Evolutionary conservation across 1,140 invertebrate genomes (phyloP).

Genomic region (Campodea augens): DNA sequence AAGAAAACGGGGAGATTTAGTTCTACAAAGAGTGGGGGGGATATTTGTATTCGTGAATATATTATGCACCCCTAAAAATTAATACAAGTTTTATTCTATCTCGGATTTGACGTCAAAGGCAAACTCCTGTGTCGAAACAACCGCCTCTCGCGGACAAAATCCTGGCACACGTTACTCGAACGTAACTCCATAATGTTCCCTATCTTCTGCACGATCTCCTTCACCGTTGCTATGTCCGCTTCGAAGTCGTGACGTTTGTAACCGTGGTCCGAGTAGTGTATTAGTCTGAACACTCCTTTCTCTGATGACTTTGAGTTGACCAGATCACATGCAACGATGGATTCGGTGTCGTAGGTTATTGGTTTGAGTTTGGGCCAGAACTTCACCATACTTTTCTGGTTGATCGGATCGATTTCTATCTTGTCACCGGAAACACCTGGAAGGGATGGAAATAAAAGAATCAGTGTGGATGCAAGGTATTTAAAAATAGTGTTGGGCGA

Average conservation of each 20-base stretch:
- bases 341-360: conserved; percentile 61
- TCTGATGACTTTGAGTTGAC: conserved; percentile 18
- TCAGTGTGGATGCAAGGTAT: not conserved
- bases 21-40: too few species aligned
- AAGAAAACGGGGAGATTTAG: too few species aligned
- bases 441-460: conserved; percentile 6
- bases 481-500: conserved; percentile 1
- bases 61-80: too few species aligned
- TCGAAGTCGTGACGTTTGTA: conserved; percentile 80
- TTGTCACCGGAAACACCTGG: conserved; percentile 66
- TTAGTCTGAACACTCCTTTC: not conserved
- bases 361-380: conserved; percentile 48
- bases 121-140: too few species aligned
- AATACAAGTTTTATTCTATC: too few species aligned
- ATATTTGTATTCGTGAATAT: too few species aligned
- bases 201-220: conserved; percentile 69
- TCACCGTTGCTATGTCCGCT: conserved; percentile 45
- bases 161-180: conserved; percentile 52
- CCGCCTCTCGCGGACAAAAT: too few species aligned
- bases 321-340: conserved; percentile 66
- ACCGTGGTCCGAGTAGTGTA: conserved; percentile 24
- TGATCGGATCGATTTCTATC: conserved; percentile 72
- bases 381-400: conserved; percentile 37
- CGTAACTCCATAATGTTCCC: conserved; percentile 68
- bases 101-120: too few species aligned